Percentiles rank a stretch among this genome's conserved stretches.
Conservation (phyloP, 2,888 invertebrate genomes). For the Lacanobia oleracea region DNA sequence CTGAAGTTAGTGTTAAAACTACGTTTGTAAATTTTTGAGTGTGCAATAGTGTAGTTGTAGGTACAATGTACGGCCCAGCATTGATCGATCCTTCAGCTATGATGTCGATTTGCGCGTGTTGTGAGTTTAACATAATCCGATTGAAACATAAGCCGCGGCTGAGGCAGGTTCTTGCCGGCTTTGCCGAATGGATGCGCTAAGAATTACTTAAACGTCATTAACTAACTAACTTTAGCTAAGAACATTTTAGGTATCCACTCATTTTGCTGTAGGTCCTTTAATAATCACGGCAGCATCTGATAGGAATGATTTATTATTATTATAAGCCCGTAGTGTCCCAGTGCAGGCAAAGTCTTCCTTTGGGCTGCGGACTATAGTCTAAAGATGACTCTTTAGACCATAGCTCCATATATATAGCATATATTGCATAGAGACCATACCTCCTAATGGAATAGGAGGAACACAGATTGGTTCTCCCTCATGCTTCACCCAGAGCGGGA, state of each 20-base stretch:
- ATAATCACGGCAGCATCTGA: no score
- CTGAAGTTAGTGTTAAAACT: not conserved
- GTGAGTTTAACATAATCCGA: constrained; percentile 72
- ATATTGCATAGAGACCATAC: no score
- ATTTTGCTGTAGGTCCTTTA: no score
- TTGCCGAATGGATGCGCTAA: constrained; percentile 38
- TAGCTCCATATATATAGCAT: no score
- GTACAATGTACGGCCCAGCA: constrained; percentile 16
- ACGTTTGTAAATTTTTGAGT: not conserved
- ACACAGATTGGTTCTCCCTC: no score
- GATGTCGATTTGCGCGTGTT: constrained; percentile 60
- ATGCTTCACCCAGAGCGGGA: no score
- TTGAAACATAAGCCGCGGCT: constrained; percentile 65
- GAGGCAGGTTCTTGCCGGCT: constrained; percentile 35
- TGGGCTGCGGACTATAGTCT: no score
- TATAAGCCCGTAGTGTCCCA: no score
- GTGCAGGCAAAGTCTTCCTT: no score
- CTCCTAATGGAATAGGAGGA: no score
- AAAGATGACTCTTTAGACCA: no score
- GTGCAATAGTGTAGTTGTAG: constrained; percentile 14
- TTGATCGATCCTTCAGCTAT: constrained; percentile 65
- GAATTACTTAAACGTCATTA: constrained; percentile 30
- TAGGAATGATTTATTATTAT: no score
- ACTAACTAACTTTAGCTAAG: not conserved
- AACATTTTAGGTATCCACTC: not conserved